phyloP scores from a whole-genome alignment of 2,888 invertebrate genomes.

The Drosophila seclusa region DNA sequence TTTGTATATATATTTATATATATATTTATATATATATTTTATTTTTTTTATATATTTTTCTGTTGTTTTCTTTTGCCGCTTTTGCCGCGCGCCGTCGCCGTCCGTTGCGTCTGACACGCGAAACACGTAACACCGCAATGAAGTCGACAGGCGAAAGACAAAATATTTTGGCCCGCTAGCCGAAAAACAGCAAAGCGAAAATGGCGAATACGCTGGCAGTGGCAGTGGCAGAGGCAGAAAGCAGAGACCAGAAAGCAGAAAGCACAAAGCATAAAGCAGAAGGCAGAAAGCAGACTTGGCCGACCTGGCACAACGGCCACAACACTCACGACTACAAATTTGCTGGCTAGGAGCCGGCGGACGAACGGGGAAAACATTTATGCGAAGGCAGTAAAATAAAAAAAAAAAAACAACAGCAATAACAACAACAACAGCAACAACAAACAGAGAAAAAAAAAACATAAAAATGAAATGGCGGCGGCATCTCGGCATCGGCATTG shows the following conservation, averaged over 20 bases:
- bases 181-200: conserved; percentile 71
- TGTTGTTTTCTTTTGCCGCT: conserved; percentile 47
- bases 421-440: conserved; percentile 5
- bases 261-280: conserved; percentile 28
- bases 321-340: conserved; percentile 30
- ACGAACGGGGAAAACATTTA: conserved; percentile 15
- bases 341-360: conserved; percentile 4
- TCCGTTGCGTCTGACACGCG: conserved; percentile 83
- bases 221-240: conserved; percentile 30
- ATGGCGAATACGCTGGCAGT: conserved; percentile 59
- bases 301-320: conserved; percentile 42
- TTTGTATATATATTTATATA: conserved; percentile 8
- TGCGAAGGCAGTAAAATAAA: conserved; percentile 27
- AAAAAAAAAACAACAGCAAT: conserved; percentile 15
- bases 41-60: conserved; percentile 12
- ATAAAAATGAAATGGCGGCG: conserved; percentile 23
- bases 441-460: not conserved
- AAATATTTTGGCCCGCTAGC: conserved; percentile 78
- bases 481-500: conserved; percentile 48
- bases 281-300: conserved; percentile 45
- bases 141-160: conserved; percentile 74
- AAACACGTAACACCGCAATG: conserved; percentile 85
- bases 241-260: conserved; percentile 20
- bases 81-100: conserved; percentile 61
- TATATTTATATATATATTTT: not conserved